Evolutionary conservation across 2,797 vertebrate species (phyloP).

Genomic region (Fratercula arctica): DNA sequence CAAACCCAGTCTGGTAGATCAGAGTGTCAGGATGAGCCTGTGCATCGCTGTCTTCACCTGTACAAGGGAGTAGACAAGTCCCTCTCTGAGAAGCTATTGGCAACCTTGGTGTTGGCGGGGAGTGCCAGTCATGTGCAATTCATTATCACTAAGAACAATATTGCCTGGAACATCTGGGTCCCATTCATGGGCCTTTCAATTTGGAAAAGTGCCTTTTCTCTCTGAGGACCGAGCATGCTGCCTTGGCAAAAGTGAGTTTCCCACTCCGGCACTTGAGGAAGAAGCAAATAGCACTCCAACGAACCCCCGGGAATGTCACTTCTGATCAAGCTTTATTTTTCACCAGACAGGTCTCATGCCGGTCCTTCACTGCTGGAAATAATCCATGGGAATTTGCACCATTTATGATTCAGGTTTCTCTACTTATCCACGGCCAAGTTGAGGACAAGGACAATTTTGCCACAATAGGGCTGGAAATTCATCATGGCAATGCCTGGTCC

Average conservation of each 20-base stretch:
- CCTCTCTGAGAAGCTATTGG: not conserved
- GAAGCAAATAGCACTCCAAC: not conserved
- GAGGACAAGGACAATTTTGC: not conserved
- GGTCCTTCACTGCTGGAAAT: not conserved
- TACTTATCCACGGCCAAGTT: not conserved
- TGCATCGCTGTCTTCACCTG: not conserved
- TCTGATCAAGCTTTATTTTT: not conserved
- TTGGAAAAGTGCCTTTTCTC: not conserved
- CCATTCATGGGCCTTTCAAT: not conserved
- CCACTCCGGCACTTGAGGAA: not conserved
- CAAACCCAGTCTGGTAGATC: not conserved
- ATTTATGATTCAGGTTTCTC: not conserved
- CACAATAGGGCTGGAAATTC: not conserved
- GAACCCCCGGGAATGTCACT: not conserved
- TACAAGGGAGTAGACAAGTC: not conserved
- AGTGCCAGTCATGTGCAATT: conserved; percentile 5
- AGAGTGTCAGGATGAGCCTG: not conserved
- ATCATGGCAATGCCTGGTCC: not conserved
- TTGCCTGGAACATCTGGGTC: conserved; percentile 18
- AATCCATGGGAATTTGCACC: not conserved
- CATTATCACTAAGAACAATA: not conserved
- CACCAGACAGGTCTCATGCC: not conserved
- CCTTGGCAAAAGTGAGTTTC: not conserved
- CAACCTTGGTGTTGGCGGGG: accelerated
- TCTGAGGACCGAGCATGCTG: not conserved